These are phyloP conservation scores for Noctua pronuba DNA, from an alignment of 2,888 invertebrate species.

Conservation along the genomic window DNA sequence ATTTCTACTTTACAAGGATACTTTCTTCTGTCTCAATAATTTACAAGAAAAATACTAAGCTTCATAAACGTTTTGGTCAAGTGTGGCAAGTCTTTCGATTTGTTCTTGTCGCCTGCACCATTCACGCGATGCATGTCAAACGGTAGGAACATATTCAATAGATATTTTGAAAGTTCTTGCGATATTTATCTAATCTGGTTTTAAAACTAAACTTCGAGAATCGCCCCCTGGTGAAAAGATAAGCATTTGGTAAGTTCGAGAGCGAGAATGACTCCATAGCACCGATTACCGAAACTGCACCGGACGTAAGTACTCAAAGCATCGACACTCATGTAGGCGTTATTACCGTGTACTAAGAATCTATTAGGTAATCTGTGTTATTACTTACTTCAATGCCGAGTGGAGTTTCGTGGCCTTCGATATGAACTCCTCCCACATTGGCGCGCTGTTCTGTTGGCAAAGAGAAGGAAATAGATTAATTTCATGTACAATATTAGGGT, in stretches of 20 bases:
- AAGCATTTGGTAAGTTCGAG: neutral
- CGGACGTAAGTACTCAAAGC: conserved; percentile 28
- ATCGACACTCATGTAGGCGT: conserved; percentile 22
- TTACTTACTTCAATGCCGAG: conserved; percentile 96
- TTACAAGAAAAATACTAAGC: neutral
- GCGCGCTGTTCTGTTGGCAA: conserved; percentile 96
- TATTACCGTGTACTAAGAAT: conserved; percentile 20
- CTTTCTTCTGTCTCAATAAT: too few species aligned
- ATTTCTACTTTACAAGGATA: neutral
- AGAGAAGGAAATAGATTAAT: conserved; percentile 65
- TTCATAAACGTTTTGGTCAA: neutral
- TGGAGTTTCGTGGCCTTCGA: conserved; percentile 98
- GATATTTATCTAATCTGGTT: neutral
- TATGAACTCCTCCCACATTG: conserved; percentile 98
- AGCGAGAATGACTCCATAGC: conserved; percentile 7
- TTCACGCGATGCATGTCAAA: neutral
- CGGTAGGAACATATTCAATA: neutral
- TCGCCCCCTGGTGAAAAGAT: neutral
- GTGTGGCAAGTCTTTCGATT: neutral
- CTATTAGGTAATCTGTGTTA: neutral
- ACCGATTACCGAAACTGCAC: conserved; percentile 11
- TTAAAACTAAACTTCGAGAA: too few species aligned
- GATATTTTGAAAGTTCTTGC: neutral
- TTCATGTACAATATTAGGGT: neutral
- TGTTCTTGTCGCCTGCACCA: neutral